Percentiles rank a stretch among this genome's conserved stretches.
phyloP scores from a whole-genome alignment of 2,797 vertebrate species.

The Threskiornis aethiopicus region DNA sequence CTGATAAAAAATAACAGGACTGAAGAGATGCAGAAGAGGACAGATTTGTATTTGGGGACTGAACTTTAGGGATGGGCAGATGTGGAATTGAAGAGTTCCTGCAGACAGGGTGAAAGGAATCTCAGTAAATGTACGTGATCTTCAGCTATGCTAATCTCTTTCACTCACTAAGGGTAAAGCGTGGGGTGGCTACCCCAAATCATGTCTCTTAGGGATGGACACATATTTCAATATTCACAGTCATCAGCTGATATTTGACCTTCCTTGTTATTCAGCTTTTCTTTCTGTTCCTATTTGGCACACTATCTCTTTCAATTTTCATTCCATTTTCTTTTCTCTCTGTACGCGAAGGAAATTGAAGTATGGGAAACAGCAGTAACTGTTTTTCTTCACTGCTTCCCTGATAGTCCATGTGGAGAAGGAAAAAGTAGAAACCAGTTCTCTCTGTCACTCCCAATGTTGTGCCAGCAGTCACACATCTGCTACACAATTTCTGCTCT shows the following conservation, averaged over 20 bases:
- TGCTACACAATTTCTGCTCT: not conserved
- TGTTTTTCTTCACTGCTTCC: not conserved
- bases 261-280: not conserved
- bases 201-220: not conserved
- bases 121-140: rapidly evolving
- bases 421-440: not conserved
- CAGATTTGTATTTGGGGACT: not conserved
- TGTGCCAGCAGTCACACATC: not conserved
- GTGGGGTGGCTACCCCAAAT: not conserved
- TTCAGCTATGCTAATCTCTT: not conserved
- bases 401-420: not conserved
- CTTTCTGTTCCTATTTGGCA: not conserved
- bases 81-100: not conserved
- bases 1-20: not conserved
- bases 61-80: not conserved
- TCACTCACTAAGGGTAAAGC: not conserved
- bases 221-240: not conserved
- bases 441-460: not conserved
- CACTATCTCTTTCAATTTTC: not conserved
- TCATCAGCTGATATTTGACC: not conserved
- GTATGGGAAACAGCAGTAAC: not conserved
- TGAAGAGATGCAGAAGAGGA: not conserved
- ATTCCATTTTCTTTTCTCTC: not conserved
- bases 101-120: not conserved
- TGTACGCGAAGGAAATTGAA: not conserved